phyloP scores from a whole-genome alignment of 2,113 vertebrate genomes.

The Zootoca vivipara region DNA sequence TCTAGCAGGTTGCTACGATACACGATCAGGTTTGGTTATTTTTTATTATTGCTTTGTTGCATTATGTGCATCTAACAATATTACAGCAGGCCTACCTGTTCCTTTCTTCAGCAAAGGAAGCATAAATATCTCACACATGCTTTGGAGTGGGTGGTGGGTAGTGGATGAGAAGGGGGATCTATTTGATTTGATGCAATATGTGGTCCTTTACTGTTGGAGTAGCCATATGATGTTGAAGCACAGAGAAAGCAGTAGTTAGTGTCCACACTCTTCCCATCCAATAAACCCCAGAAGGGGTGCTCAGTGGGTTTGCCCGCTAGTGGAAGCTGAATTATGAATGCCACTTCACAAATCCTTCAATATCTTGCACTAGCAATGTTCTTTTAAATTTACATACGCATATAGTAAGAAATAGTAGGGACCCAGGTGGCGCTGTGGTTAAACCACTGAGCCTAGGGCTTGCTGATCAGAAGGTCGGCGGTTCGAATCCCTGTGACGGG shows the following conservation, averaged over 20 bases:
- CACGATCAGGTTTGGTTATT: not conserved
- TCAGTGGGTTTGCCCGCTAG: not conserved
- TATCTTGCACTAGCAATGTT: too few relatives aligned
- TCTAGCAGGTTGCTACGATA: not conserved
- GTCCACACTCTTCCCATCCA: not conserved
- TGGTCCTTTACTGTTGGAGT: rapidly evolving
- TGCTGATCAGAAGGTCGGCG: too few relatives aligned
- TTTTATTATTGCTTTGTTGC: slow-evolving; percentile 43
- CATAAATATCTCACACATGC: slow-evolving; percentile 10
- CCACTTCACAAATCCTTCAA: too few relatives aligned
- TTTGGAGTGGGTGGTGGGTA: not conserved
- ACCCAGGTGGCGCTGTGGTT: too few relatives aligned
- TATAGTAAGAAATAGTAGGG: too few relatives aligned
- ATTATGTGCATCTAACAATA: slow-evolving; percentile 25
- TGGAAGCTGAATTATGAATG: not conserved
- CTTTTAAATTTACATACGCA: too few relatives aligned
- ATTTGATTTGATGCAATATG: not conserved
- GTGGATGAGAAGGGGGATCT: not conserved
- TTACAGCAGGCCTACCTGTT: slow-evolving; percentile 2
- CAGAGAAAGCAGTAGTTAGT: not conserved
- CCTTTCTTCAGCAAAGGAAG: not conserved
- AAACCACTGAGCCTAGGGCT: too few relatives aligned
- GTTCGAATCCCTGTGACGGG: too few relatives aligned
- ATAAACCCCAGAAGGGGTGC: too few relatives aligned
- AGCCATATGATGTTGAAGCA: not conserved